Conservation (phyloP, 1,140 invertebrate species). For the Penaeus vannamei region DNA sequence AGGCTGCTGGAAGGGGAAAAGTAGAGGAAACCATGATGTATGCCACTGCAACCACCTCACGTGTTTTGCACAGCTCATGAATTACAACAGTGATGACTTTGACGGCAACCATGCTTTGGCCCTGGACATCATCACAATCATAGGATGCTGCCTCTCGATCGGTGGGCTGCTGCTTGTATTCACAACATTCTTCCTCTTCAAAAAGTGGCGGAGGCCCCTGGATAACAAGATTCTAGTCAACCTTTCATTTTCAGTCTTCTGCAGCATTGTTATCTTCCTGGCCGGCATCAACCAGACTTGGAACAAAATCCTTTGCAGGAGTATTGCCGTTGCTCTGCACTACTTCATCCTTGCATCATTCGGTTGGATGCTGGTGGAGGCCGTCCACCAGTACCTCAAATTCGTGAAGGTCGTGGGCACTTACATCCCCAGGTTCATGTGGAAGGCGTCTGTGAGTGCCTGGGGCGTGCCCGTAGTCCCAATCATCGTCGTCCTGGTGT, state of each 20-base stretch:
- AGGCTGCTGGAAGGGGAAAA: conserved; percentile 63
- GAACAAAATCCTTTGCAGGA: conserved; percentile 61
- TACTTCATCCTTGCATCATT: conserved; percentile 74
- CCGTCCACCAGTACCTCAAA: conserved; percentile 73
- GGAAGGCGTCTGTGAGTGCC: conserved; percentile 72
- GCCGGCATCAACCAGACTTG: conserved; percentile 66
- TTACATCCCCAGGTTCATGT: conserved; percentile 72
- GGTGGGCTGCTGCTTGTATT: conserved; percentile 68
- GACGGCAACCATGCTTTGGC: conserved; percentile 45
- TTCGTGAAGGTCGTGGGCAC: conserved; percentile 74
- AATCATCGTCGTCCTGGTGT: conserved; percentile 67
- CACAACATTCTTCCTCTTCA: conserved; percentile 68
- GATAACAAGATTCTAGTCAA: conserved; percentile 69
- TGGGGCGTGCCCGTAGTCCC: conserved; percentile 71
- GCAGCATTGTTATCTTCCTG: conserved; percentile 67
- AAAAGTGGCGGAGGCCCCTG: conserved; percentile 68
- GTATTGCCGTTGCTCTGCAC: conserved; percentile 72
- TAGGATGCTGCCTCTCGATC: conserved; percentile 68
- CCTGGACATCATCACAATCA: conserved; percentile 68
- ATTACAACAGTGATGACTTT: conserved; percentile 58
- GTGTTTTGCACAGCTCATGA: conserved; percentile 67
- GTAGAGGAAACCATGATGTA: conserved; percentile 32
- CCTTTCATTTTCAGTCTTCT: conserved; percentile 68
- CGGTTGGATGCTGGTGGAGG: conserved; percentile 75
- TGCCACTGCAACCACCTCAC: conserved; percentile 69